Base-by-base conservation (phyloP, 2,888 invertebrate genomes). In the Nipponacmea schrenckii region DNA sequence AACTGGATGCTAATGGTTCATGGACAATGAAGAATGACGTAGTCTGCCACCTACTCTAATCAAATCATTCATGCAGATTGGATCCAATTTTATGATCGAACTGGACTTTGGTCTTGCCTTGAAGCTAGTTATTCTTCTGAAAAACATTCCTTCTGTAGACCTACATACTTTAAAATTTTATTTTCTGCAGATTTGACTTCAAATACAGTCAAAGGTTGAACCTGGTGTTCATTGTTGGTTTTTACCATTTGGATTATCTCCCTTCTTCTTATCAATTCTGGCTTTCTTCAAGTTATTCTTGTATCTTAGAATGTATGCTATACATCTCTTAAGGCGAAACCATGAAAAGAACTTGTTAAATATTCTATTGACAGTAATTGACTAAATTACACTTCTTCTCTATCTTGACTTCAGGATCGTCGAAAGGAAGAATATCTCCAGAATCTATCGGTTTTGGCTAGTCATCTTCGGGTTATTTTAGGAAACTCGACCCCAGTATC, bases 1-100 rank as follows among this genome's bases (percentile, higher is more conserved):
- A n/a, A 69, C 44, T 7, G 69, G 69, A 31, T 69, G 69, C 27
- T 63, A 26, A 1, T 39, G 17, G 12, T 45, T 26, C 45, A 48
- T 46, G 1, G 67, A 46, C n/a, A 67, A 46, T n/a, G 17, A 46
- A 45, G 48, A n/a, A 20, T 50, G 67, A 2, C 31, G 10, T 14
- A 67, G 45, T 20, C 50, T 39, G 3, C 67, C 46, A 44, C 67
- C 67, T n/a, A 50, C 67, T 67, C 67, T 67, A 2, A 67, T 39
- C 17, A 67, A 14, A n/a, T 48, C 46, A 7, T 50, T 20, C 2
- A 46, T n/a, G n/a, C 17, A 17, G 4, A 68, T n/a, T 64, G 64
- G 64, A 39, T 69, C 64, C 64, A 69, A 39, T 44, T 39, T 69
- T 17, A 17, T 24, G 12, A 69, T 48, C 7, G 67, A 24, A 26